Evolutionary conservation across 2,113 vertebrate genomes (phyloP).

Genomic region (Polypterus senegalus): DNA sequence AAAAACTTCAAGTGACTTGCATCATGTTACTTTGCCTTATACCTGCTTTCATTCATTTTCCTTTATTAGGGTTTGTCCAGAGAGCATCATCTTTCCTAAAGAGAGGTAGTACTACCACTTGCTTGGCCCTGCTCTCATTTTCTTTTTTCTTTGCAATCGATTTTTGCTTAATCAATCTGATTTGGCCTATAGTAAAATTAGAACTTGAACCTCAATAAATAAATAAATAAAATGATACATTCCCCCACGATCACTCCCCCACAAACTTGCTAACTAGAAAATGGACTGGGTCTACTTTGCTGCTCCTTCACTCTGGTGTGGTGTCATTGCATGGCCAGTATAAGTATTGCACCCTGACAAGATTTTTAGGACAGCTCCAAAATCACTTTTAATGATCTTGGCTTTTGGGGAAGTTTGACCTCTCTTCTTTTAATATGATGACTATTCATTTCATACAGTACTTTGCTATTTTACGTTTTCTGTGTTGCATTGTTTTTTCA

Average conservation of each 20-base stretch:
- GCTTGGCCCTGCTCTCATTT: constrained; percentile 45
- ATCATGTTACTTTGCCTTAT: constrained; percentile 29
- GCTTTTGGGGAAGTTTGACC: too few species aligned
- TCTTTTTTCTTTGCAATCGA: constrained; percentile 30
- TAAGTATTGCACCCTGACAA: constrained; percentile 4
- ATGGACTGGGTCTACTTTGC: constrained; percentile 14
- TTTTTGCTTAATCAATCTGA: constrained; percentile 6
- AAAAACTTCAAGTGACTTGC: constrained; percentile 20
- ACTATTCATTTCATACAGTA: too few species aligned
- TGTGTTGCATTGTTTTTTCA: too few species aligned
- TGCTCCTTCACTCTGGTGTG: constrained; percentile 20
- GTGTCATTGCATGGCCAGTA: constrained; percentile 24
- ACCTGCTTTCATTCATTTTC: constrained; percentile 56
- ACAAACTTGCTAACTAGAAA: constrained; percentile 4
- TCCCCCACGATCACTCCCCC: too few species aligned
- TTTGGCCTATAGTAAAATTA: background rate
- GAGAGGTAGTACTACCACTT: constrained; percentile 69
- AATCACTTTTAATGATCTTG: constrained; percentile 11
- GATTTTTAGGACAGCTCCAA: background rate
- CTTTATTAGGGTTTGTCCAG: constrained; percentile 75
- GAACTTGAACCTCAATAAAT: too few species aligned
- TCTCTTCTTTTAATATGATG: too few species aligned
- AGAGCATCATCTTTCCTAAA: constrained; percentile 75
- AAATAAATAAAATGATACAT: too few species aligned
- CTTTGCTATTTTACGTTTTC: too few species aligned